A percentile compares a stretch with the other conserved stretches of the same genome.
These are phyloP conservation scores for Dione vanillae DNA, from an alignment of 2,888 invertebrate species.

Conservation along the genomic window DNA sequence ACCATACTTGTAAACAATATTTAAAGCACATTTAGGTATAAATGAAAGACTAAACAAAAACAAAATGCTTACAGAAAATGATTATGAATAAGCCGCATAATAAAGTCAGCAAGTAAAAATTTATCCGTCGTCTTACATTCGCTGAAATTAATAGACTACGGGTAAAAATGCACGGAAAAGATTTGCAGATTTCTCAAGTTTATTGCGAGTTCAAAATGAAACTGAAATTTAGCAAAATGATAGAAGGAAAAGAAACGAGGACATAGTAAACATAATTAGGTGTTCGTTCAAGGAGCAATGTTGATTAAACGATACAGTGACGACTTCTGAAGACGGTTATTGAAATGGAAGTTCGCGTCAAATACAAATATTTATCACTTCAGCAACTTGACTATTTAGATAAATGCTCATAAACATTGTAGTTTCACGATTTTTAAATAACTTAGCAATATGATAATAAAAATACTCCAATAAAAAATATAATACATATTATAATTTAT, in stretches of 20 bases:
- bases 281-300: constrained; percentile 58
- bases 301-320: constrained; percentile 66
- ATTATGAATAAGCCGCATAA: constrained; percentile 23
- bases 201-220: constrained; percentile 48
- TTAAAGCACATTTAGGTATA: background rate
- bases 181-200: constrained; percentile 46
- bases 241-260: constrained; percentile 58
- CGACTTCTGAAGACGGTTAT: constrained; percentile 50
- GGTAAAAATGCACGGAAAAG: constrained; percentile 43
- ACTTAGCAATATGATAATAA: too few relatives aligned
- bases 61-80: constrained; percentile 5
- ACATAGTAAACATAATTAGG: constrained; percentile 75
- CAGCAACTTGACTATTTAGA: background rate
- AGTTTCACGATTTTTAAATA: too few relatives aligned
- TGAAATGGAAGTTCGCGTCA: constrained; percentile 39
- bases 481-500: too few relatives aligned
- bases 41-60: constrained; percentile 27
- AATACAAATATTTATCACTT: constrained; percentile 41
- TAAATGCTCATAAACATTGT: too few relatives aligned
- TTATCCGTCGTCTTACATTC: constrained; percentile 31
- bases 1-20: background rate
- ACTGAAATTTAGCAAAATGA: constrained; percentile 55
- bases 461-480: too few relatives aligned
- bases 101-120: constrained; percentile 31
- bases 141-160: constrained; percentile 42